Evolutionary conservation across 2,113 vertebrate genomes (phyloP), one percentile per base, ranked within the genome.

Genomic region (Odobenus rosmarus): DNA sequence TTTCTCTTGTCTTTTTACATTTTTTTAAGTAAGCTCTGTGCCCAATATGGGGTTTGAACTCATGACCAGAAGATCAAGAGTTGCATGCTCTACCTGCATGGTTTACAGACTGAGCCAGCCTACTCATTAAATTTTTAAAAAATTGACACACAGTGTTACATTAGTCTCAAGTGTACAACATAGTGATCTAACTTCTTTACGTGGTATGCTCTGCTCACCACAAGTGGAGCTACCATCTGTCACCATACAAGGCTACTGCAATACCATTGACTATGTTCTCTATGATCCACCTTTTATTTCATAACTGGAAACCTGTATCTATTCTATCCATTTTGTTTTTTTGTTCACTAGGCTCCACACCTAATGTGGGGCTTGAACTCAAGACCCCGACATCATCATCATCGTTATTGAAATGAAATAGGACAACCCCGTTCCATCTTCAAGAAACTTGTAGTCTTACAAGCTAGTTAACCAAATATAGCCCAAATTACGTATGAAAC

Each of bases 401-500:
- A 9, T 77, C 33, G 62, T 53, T 72, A 55, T 31, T 61, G 21
- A 93, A 95, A 90, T 33, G 39, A 71, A 95, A 69, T 55, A 93
- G 76, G 33, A 57, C 18, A 89, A 46, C 46, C 6, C 12, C 4
- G 61, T 93, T 49, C 7, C 23, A 1, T 59, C 46, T 90, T 90
- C 59, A 88, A 82, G 71, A 51, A 84, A 80, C 8, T 33, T 51
- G 10, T 7, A 79, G 39, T 61, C 26, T 93, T 93, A 86, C 36
- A 51, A 74, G 59, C 12, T 59, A 89, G 64, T 89, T 91, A 86
- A 92, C 33, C 82, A 79, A 91, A 93, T 61, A 72, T 12, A 86
- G 55, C 55, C 91, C 69, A 62, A 83, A 82, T 21, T 39, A 95
- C 55, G 31, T 49, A 12, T 51, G 42, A 97, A 93, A 64, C 31